Evolutionary conservation across 1,140 invertebrate genomes (phyloP).

Genomic region (Solenopsis invicta): DNA sequence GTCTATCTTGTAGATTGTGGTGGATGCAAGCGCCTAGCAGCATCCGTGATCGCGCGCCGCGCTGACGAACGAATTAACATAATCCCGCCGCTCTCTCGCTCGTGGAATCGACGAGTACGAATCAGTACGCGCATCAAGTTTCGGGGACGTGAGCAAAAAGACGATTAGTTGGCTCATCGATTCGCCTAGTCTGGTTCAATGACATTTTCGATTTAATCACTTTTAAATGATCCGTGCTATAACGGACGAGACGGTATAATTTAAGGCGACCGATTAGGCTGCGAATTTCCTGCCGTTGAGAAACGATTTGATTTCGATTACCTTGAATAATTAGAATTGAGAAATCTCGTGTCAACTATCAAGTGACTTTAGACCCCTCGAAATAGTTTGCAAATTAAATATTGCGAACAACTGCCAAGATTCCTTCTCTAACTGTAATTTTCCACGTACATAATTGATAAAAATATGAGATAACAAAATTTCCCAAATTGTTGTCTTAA

Average conservation of each 20-base stretch:
- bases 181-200: conserved; percentile 18
- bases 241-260: not conserved
- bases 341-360: not conserved
- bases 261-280: conserved; percentile 12
- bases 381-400: not conserved
- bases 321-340: not conserved
- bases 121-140: conserved; percentile 32
- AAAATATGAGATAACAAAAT: not conserved
- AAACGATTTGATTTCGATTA: conserved; percentile 1
- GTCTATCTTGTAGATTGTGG: not conserved
- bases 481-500: not conserved
- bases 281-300: not conserved
- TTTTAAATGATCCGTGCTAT: conserved; percentile 13
- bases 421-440: not conserved
- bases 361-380: not conserved
- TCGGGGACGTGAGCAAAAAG: conserved; percentile 26
- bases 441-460: not conserved
- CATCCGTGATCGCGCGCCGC: conserved; percentile 38
- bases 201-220: conserved; percentile 9
- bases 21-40: conserved; percentile 16
- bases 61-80: conserved; percentile 67
- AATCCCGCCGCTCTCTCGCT: conserved; percentile 46
- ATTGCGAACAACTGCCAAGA: not conserved
- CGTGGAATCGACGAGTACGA: conserved; percentile 12
- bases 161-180: conserved; percentile 40